Base-by-base conservation (phyloP, 1,140 invertebrate genomes). In the Drosophila funebris region DNA sequence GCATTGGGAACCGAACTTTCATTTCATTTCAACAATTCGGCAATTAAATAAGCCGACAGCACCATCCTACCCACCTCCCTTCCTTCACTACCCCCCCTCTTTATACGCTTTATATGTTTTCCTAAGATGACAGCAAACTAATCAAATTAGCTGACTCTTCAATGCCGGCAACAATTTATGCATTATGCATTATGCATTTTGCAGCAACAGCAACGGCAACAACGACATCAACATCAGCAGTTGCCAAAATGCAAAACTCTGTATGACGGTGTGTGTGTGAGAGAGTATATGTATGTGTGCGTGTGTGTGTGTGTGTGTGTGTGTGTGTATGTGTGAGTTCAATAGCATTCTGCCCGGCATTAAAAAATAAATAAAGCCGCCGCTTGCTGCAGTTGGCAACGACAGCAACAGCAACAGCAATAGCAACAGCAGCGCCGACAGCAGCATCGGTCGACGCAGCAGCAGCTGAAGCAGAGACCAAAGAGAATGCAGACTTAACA, bases 301-400 rank as follows among this genome's bases (percentile, higher is more conserved):
- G 13, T 50, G 2, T 31, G 4, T 31, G 27, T 37, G 9, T 43
- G 27, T 41, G 52, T 18, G 16, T 14, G 9, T 20, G 20, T 20
- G 41, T 39, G 31, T 48, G 56, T 58, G 61, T 84, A 64, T 61
- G 64, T 71, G 66, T 41, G 82, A 87, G 82, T 87, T 87, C 82
- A 87, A 87, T 87, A 87, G 75, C 82, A 88, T 87, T 87, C 81
- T 88, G 80, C 41, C 71, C 58, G 77, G 76, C 73, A 73, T 82
- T 78, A 88, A 87, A 87, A 87, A 85, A 85, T 68, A 85, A 87
- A 78, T 87, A 87, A 85, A 78, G 67, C 77, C 77, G 76, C 57
- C 76, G 62, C 56, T 62, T 69, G 78, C 82, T 46, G 83, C 78
- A 72, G 48, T 68, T 75, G 39, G 41, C 57, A 64, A 29, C 60